Base-by-base conservation (phyloP, 2,113 vertebrate species). In the Oreotrochilus melanogaster region DNA sequence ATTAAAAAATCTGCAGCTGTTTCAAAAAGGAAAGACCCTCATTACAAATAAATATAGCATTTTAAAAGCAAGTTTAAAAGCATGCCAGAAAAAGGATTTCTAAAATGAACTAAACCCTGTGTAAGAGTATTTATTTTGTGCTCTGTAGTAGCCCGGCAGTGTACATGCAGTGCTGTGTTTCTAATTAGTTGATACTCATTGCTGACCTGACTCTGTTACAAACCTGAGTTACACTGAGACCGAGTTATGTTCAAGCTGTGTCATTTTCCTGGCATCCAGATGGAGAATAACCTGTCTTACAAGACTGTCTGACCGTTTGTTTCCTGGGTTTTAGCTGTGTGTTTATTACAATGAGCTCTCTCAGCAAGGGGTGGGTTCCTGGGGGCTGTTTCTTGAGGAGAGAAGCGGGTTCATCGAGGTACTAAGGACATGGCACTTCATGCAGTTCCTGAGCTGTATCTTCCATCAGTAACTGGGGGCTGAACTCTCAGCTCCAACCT, bases 241-340 rank as follows among this genome's bases (percentile, higher is more conserved):
- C 56, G 21, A 72, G 89, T 21, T 86, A 37, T 79, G 50, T 80
- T 84, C 64, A 66, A 81, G n/a, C 37, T 76, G 16, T 95, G 72
- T 95, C 37, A 35, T 78, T 93, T 95, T 93, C 70, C 66, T 94
- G 87, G 78, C 90, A 78, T 71, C 33, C 24, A 47, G 86, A 61
- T 79, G 87, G 31, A 69, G 91, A 94, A 92, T 88, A 95, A 97
- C 89, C 87, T 95, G 89, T 95, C 9, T 76, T 92, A 79, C 62
- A 51, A 35, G 66, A 50, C 87, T 85, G 64, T 43, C 2, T 5
- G 61, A 71, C 61, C 33, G 16, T 75, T 88, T 88, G 75, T 89
- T 56, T 69, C 75, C 54, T 37, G 25, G 65, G 48, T 62, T 87
- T 82, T 72, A 71, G 54, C 82, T 74, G 61, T 43, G 33, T 95